Base-by-base conservation (phyloP, 2,888 invertebrate genomes). In the Troides aeacus region DNA sequence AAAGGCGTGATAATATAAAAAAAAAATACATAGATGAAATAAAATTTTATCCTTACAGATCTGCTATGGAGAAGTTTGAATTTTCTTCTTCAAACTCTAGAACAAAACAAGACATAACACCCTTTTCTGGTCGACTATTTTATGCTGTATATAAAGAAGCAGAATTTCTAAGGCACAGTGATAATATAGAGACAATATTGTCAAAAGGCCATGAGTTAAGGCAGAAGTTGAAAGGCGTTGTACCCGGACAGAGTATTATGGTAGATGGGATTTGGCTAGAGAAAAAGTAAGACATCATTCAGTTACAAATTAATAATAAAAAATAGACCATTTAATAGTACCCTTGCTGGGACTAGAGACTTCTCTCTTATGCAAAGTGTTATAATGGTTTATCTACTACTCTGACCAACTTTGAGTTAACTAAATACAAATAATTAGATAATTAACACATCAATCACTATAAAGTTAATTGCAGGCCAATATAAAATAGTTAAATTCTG, bases 141-240 rank as follows among this genome's bases (percentile, higher is more conserved):
- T 83, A 81, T 70, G 53, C 73, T 1, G 70, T 75, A 0, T 83
- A 82, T 62, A 84, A 83, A 68, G 73, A 81, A 12, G 74, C 85
- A 0, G 79, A 81, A 5, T 85, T 85, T 65, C 72, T 85, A 3
- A 74, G 75, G 4, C 72, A 75, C 21, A 77, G 73, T 39, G 74
- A 76, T 2, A 81, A 85, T 63, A 76, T 86, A 4, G 80, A 81
- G 65, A 76, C 72, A 4, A 79, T 86, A 8, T 72, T 86, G 10
- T 71, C 74, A 0, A 79, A 77, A 58, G 81, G 82, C 0, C 79
- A 83, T 66, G 78, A 83, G 66, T 70, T 86, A 30, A 74, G 84
- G 42, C 73, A 79, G 56, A 78, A 74, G 65, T 70, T 85, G 53
- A 83, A 79, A 70, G 71, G 70, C 0, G 71, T 78, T 0, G 62